Base-by-base conservation (phyloP, 30 jellyfish, hydroid and myxozoan genomes). In the Calvadosia cruxmelitensis region DNA sequence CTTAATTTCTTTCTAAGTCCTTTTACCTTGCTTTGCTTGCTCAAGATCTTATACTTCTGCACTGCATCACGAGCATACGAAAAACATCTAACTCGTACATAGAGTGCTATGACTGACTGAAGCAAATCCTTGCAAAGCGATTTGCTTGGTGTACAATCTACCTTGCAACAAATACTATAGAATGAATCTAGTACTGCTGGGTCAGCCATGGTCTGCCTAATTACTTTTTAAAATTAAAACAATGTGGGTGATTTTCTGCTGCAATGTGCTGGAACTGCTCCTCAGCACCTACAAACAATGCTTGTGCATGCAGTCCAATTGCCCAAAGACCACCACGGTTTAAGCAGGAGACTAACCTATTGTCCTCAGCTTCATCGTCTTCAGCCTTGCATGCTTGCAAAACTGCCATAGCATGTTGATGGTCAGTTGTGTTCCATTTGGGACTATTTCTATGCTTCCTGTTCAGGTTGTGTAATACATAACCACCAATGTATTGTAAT, bases 401-500 rank as follows among this genome's bases (percentile, higher is more conserved):
- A 29, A 66, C 34, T 31, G 70, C 76, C 64, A 29, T 31, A 29
- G 76, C 31, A 34, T 66, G 76, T 64, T 66, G 76, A 64, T 64
- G 10, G 31, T 66, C 31, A 24, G 28, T 0, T 29, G 64, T 29
- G 12, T 50, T 36, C 64, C 64, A 66, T 26, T 34, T 31, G 31
- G 26, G 31, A 12, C 69, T 33, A 66, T 31, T 29, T 66, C 64
- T 66, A 50, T 66, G 34, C 34, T 66, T 64, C 27, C 34, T 66
- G 64, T 66, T 63, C 76, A 66, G 76, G 76, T 66, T 66, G 28
- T 66, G 76, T 32, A 66, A 28, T 23, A 66, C 76, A 29, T 31
- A 0, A 32, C 33, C 68, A 61, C 63, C n/a, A n/a, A n/a, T n/a
- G n/a, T n/a, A n/a, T n/a, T n/a, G 10, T 29, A 5, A 10, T 49